Evolutionary conservation across 2,888 invertebrate genomes (phyloP).

Genomic region (Corythucha ciliata): DNA sequence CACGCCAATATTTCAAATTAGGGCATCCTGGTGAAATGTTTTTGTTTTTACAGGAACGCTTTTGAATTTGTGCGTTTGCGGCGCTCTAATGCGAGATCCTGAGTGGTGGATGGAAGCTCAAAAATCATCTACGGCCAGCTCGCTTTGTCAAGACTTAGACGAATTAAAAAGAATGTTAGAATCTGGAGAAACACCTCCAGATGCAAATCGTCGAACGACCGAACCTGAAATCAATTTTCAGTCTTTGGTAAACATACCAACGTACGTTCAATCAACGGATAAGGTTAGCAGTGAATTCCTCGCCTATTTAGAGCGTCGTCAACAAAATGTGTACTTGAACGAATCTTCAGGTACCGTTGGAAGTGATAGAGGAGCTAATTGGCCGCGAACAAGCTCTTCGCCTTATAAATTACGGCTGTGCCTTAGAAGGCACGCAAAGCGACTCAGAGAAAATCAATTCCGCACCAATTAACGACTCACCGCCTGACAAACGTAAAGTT

Average conservation of each 20-base stretch:
- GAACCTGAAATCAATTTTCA: slow-evolving; percentile 46
- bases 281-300: slow-evolving; percentile 50
- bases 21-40: too few relatives aligned
- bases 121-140: slow-evolving; percentile 44
- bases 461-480: too few relatives aligned
- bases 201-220: too few relatives aligned
- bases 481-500: too few relatives aligned
- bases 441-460: neutral
- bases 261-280: slow-evolving; percentile 59
- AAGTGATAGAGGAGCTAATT: slow-evolving; percentile 53
- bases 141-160: slow-evolving; percentile 47
- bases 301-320: too few relatives aligned
- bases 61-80: slow-evolving; percentile 75
- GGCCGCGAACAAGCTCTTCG: slow-evolving; percentile 47
- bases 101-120: slow-evolving; percentile 67
- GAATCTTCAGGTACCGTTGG: too few relatives aligned
- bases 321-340: too few relatives aligned
- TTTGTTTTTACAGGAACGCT: slow-evolving; percentile 60
- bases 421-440: neutral
- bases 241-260: slow-evolving; percentile 65
- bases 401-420: neutral
- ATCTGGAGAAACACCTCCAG: too few relatives aligned
- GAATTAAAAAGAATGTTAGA: slow-evolving; percentile 60
- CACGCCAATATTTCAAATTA: too few relatives aligned
- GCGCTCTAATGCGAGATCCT: slow-evolving; percentile 77